Base-by-base conservation (phyloP, 2,888 invertebrate genomes). In the Hirtodrosophila trivittata region DNA sequence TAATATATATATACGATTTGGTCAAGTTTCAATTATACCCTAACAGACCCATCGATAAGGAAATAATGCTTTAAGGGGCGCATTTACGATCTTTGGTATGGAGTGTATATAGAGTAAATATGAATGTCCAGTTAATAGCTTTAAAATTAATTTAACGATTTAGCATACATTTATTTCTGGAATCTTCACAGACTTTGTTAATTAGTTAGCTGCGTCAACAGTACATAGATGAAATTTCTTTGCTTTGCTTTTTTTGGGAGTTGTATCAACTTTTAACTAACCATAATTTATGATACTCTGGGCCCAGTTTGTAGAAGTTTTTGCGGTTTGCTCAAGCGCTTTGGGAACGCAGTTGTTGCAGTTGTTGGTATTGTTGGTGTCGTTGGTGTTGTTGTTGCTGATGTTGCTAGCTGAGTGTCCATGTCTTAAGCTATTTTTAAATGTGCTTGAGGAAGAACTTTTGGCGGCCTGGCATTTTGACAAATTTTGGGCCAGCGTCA, bases 341-440 rank as follows among this genome's bases (percentile, higher is more conserved):
- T 70, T 67, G 45, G 39, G 49, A 49, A 41, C 47, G 7, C 56
- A 62, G 52, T 66, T 62, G 54, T 41, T 47, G 7, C 12, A 26
- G 16, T 12, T 14, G 6, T 9, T 25, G 1, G 14, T 33, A 26
- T 41, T 38, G 25, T 43, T 49, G 46, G 10, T 57, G 47, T 26
- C 33, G 41, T 26, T 52, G 45, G 37, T 54, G 46, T 28, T 28
- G 68, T 51, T 52, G 47, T 9, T 54, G 47, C 33, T 51, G 45
- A 25, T 33, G 35, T n/a, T n/a, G n/a, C n/a, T n/a, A n/a, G 54
- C 59, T 16, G 60, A 12, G 59, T 60, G 72, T 56, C 55, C 65
- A 70, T 68, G 59, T 80, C 84, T 86, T 86, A 81, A 81, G 81
- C 75, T 86, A 86, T 84, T 86, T 81, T 86, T 84, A 85, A 80